Conservation (phyloP, 2,888 invertebrate species). For the Dicyrtomina minuta region DNA sequence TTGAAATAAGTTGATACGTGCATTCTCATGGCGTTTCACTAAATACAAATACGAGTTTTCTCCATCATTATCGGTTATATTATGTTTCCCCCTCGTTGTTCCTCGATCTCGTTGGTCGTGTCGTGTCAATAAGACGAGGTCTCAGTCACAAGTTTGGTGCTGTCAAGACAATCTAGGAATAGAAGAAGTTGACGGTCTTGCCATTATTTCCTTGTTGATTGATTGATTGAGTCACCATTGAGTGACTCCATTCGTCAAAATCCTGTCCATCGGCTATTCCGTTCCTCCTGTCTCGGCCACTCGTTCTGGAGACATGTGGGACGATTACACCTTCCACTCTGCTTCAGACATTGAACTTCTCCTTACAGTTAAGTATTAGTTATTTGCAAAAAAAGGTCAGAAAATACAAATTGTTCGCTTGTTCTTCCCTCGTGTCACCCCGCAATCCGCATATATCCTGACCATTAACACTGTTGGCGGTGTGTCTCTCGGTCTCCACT, state of each 20-base stretch:
- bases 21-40: background rate
- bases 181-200: background rate
- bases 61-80: slow-evolving; percentile 32
- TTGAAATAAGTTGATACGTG: no score
- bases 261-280: slow-evolving; percentile 35
- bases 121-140: slow-evolving; percentile 27
- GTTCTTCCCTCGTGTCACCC: slow-evolving; percentile 9
- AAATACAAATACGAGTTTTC: slow-evolving; percentile 14
- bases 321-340: slow-evolving; percentile 40
- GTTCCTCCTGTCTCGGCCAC: slow-evolving; percentile 29
- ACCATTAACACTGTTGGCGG: no score
- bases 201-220: background rate
- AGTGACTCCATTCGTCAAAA: slow-evolving; percentile 30
- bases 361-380: slow-evolving; percentile 41
- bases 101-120: slow-evolving; percentile 15
- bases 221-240: slow-evolving; percentile 22
- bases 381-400: slow-evolving; percentile 1
- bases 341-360: slow-evolving; percentile 41
- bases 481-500: no score
- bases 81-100: slow-evolving; percentile 3
- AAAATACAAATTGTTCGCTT: no score
- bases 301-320: slow-evolving; percentile 42
- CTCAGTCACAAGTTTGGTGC: slow-evolving; percentile 27
- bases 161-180: slow-evolving; percentile 19
- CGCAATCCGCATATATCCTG: no score